phyloP scores from a whole-genome alignment of 2,888 invertebrate genomes.

The Elaeidobius kamerunicus region DNA sequence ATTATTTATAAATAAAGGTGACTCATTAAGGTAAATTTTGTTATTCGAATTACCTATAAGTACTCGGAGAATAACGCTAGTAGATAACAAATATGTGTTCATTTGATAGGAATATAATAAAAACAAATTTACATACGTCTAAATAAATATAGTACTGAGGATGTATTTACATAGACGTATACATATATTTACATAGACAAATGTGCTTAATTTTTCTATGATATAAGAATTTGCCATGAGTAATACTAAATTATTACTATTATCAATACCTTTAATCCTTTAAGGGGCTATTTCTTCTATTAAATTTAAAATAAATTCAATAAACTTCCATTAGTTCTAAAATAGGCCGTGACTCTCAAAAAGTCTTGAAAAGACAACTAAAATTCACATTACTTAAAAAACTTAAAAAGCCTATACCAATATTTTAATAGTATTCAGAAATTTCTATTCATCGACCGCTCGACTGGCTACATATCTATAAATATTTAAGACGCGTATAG shows the following conservation, averaged over 20 bases:
- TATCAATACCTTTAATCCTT: neutral
- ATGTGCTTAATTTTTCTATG: neutral
- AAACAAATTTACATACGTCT: neutral
- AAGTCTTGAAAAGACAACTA: too few species aligned
- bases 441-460: neutral
- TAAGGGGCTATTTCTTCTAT: neutral
- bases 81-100: neutral
- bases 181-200: neutral
- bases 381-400: neutral
- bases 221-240: too few species aligned
- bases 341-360: too few species aligned
- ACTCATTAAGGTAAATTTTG: neutral
- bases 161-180: neutral
- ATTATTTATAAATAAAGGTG: constrained; percentile 2
- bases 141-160: neutral
- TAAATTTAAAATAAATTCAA: too few species aligned
- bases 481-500: constrained; percentile 13
- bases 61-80: neutral
- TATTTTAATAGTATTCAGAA: neutral
- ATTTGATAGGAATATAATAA: too few species aligned
- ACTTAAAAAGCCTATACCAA: neutral
- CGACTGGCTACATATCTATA: constrained; percentile 1
- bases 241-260: too few species aligned
- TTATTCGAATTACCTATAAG: too few species aligned
- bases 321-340: too few species aligned